Evolutionary conservation across 2,888 invertebrate species (phyloP), one percentile per base, ranked within the genome.

Genomic region (Craniophora ligustri): DNA sequence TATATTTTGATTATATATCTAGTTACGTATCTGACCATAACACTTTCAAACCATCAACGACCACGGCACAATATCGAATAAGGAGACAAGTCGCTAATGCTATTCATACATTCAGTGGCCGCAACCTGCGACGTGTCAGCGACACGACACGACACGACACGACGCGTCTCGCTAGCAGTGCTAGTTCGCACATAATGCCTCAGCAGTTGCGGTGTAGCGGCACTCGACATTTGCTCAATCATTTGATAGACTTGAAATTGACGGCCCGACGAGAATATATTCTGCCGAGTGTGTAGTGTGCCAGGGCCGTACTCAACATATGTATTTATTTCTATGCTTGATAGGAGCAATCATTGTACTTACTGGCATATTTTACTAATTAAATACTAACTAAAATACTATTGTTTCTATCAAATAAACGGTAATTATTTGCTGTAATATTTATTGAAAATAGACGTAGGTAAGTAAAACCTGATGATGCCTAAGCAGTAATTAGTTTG

Each of bases 151-250:
- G n/a, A n/a, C n/a, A 4, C n/a, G 34, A 16, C 32, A 34, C 15
- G 32, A 34, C 15, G 15, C 30, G 42, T 39, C 44, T 35, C 31
- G 36, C 34, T 31, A 26, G n/a, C n/a, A n/a, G n/a, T 34, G 46
- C 38, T 41, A 39, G 23, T 39, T 3, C 18, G 44, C 32, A 13
- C 30, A 15, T 19, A 31, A 23, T 39, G 18, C n/a, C 44, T 48
- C 21, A 13, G 11, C n/a, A n/a, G n/a, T n/a, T n/a, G n/a, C n/a
- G n/a, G n/a, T n/a, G n/a, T n/a, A n/a, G n/a, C n/a, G n/a, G n/a
- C 23, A 42, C 46, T 50, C 45, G 30, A 41, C 46, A 34, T 46
- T 64, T 51, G 39, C 46, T 34, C 40, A 49, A 57, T 14, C 28
- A 14, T 21, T 55, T 21, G 48, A 61, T 47, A 39, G 50, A 32